phyloP scores from a whole-genome alignment of 2,113 vertebrate genomes.

The Ivindomyrus marchei region DNA sequence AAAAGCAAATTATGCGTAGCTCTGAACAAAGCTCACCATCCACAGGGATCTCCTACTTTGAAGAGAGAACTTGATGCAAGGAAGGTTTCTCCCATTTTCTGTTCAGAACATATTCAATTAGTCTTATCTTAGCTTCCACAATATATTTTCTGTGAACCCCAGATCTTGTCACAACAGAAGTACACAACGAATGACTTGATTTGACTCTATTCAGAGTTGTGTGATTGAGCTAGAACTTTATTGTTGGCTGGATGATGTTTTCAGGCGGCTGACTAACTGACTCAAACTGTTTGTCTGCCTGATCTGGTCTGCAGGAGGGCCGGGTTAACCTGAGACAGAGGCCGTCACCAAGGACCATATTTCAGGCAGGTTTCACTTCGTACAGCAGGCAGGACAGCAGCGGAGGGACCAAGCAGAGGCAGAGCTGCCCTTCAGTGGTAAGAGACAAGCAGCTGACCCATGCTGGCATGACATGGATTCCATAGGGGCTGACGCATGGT shows the following conservation, averaged over 20 bases:
- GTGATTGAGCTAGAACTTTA: not conserved
- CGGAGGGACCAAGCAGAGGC: not conserved
- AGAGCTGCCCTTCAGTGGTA: not conserved
- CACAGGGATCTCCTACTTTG: not conserved
- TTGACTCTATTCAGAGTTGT: not conserved
- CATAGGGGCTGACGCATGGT: not conserved
- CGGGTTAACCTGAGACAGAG: constrained; percentile 12
- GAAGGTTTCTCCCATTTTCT: not conserved
- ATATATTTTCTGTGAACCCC: not conserved
- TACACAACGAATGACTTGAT: not conserved
- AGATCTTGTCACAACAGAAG: not conserved
- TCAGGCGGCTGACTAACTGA: not conserved
- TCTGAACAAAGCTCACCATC: not conserved
- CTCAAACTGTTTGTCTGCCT: not conserved
- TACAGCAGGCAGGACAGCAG: not conserved
- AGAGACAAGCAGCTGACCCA: not conserved
- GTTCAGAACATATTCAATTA: not conserved
- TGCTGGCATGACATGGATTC: not conserved
- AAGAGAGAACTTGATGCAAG: not conserved
- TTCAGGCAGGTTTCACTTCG: constrained; percentile 7
- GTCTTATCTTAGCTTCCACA: not conserved
- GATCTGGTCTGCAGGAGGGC: constrained; percentile 1
- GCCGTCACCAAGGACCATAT: constrained; percentile 5
- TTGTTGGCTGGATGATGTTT: not conserved
- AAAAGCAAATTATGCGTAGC: not conserved